Evolutionary conservation across 2,113 vertebrate species (phyloP), one percentile per base, ranked within the genome.

Genomic region (Phyllostomus hastatus): DNA sequence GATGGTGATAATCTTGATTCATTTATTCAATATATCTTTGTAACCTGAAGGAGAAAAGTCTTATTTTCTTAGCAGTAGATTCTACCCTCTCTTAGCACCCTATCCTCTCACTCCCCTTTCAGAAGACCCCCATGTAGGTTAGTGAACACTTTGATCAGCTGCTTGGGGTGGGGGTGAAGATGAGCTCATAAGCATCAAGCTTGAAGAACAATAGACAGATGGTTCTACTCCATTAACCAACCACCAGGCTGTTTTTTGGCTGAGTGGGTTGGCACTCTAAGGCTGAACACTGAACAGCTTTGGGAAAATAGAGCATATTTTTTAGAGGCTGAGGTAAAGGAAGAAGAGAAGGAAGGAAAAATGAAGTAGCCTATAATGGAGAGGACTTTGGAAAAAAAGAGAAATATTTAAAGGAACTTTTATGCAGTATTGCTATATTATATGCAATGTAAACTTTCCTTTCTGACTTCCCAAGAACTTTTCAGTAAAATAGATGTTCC

Each of bases 311-410:
- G 54, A 85, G 12, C 69, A 84, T 46, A 66, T 14, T 52, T 48
- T 91, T 91, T 66, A 75, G 83, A 91, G 70, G 22, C 19, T 70
- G 59, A 94, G 46, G 54, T 86, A 81, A 67, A 86, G 64, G 38
- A 82, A 89, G 66, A 66, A 83, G 38, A 86, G 35, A 50, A 92
- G 50, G 66, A 50, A 85, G 43, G 35, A 75, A 87, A 90, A 90
- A 76, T 33, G 17, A 93, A 76, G 35, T 70, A 69, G 31, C 57
- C 5, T 10, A 31, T n/a, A 48, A 50, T 52, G 22, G 17, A 76
- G 24, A 81, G 43, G 73, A 85, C 57, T 92, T 72, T 84, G 50
- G 43, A 64, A 80, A 20, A 76, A 94, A 94, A 84, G n/a, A 94
- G 16, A 89, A 46, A 88, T 69, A 90, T 48, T 88, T 88, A 64